phyloP scores from a whole-genome alignment of 2,888 invertebrate species.

The Gisinianus flammeolus region DNA sequence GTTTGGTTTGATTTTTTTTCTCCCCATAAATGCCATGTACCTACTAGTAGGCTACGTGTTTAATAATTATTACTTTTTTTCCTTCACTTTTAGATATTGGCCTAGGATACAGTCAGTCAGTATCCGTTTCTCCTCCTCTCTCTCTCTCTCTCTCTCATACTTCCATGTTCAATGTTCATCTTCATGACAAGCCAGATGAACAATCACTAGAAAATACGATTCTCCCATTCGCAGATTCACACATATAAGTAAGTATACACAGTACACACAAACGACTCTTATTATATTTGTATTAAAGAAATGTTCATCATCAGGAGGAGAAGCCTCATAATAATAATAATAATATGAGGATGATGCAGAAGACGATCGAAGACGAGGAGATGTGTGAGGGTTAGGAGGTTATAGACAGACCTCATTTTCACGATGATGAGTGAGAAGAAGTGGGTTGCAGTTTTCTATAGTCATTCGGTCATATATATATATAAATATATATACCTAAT shows the following conservation, averaged over 20 bases:
- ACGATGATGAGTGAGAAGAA: conserved; percentile 27
- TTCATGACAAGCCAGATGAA: not conserved
- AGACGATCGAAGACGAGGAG: not conserved
- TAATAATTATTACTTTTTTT: not conserved
- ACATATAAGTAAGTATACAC: too few relatives aligned
- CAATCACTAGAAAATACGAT: not conserved
- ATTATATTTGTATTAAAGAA: not conserved
- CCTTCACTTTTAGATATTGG: not conserved
- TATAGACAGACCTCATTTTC: conserved; percentile 44
- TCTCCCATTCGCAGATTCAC: not conserved
- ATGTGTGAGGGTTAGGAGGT: conserved; percentile 42
- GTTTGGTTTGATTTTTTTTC: not conserved
- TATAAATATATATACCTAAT: too few relatives aligned
- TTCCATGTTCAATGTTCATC: not conserved
- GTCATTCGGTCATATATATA: too few relatives aligned
- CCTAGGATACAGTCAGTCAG: not conserved
- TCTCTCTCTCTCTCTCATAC: not conserved
- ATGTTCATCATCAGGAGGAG: not conserved
- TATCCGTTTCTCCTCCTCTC: not conserved
- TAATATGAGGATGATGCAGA: too few relatives aligned
- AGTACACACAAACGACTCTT: not conserved
- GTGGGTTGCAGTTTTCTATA: too few relatives aligned
- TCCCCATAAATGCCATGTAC: not conserved
- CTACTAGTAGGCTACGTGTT: not conserved
- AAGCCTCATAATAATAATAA: too few relatives aligned